Evolutionary conservation across 2,113 vertebrate species (phyloP).

Genomic region (Chionomys nivalis): DNA sequence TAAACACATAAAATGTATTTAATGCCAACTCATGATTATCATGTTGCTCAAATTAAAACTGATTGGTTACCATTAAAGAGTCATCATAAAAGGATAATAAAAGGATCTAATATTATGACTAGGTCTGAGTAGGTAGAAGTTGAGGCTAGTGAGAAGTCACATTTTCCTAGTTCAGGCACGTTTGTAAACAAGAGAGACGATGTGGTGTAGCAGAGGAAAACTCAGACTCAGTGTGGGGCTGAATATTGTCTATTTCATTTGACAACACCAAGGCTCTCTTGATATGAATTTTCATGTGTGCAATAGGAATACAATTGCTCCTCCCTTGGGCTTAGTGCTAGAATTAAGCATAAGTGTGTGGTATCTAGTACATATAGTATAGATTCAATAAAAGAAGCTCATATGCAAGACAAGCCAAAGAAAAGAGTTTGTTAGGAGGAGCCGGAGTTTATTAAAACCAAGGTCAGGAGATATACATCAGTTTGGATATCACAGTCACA

Average conservation of each 20-base stretch:
- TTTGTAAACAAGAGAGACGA: not conserved
- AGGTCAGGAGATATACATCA: not conserved
- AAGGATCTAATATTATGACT: not conserved
- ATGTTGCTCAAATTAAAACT: slow-evolving; percentile 53
- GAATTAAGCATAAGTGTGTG: not conserved
- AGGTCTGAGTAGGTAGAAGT: not conserved
- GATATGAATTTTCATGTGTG: not conserved
- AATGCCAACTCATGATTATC: slow-evolving; percentile 17
- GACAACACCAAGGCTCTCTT: not conserved
- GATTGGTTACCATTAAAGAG: slow-evolving; percentile 28
- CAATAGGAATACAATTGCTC: not conserved
- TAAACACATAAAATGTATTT: slow-evolving; percentile 31
- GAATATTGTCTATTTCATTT: not conserved
- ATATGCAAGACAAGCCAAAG: not conserved
- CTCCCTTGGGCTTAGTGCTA: not conserved
- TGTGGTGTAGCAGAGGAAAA: not conserved
- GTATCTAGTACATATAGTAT: not conserved
- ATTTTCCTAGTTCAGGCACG: not conserved
- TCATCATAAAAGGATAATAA: not conserved
- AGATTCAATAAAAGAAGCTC: not conserved
- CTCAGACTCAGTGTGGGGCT: not conserved
- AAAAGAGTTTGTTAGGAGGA: not conserved
- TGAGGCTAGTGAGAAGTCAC: not conserved
- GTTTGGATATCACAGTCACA: not conserved
- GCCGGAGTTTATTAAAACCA: not conserved